Base-by-base conservation (phyloP, 2,888 invertebrate genomes). In the Nemoura dubitans region DNA sequence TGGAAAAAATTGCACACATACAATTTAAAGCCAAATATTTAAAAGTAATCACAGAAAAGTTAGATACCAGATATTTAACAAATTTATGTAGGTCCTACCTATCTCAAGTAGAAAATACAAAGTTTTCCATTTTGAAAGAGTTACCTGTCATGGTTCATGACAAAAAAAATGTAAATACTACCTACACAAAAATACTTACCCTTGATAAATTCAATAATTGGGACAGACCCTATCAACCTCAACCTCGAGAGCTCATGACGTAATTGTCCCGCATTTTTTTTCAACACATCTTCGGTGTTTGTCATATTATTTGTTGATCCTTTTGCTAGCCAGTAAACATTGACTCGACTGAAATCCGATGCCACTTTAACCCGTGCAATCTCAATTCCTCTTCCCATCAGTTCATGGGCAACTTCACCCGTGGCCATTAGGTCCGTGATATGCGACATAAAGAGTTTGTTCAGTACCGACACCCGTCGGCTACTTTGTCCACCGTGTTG, bases 401-500 rank as follows among this genome's bases (percentile, higher is more conserved):
- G 92, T 85, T 93, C 91, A 84, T 93, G 91, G 0, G 95, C 92
- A 42, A 93, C 92, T 89, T 95, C 94, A 0, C 96, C 96, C 0
- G 95, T 95, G 0, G 96, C 94, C 93, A 97, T 93, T 43, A 96
- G 91, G 90, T 96, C 97, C 0, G 96, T 96, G 10, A 97, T 94
- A 87, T 96, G 93, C 89, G 94, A 94, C 96, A 97, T 97, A 89
- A 97, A 97, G 84, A 97, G 90, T 91, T 96, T 96, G 90, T 97
- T 97, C 0, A 97, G 91, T 88, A 96, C 94, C 0, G 93, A 92
- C 28, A 94, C 92, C 89, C 97, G 93, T 77, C 95, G 76, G 59
- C 59, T 59, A 27, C 76, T 84, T 16, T 76, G 59, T 7, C 59
- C 59, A 21, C 27, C 76, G 3, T 84, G 84, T 6, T 76, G 76